A percentile compares a stretch with the other conserved stretches of the same genome.
phyloP scores from a whole-genome alignment of 2,797 vertebrate species.

The Enteromius treurensis region DNA sequence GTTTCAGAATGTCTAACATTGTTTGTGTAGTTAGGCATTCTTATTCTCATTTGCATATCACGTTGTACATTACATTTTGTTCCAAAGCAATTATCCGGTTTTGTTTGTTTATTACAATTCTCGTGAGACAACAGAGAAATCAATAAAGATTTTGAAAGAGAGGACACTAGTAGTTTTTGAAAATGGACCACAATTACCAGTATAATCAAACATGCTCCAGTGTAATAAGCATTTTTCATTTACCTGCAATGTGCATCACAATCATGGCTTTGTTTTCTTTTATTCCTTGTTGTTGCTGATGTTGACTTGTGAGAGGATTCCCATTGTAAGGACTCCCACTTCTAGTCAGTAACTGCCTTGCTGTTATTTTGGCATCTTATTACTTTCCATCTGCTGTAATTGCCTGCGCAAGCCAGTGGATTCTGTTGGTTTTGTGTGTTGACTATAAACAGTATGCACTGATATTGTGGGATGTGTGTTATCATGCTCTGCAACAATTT shows the following conservation, averaged over 20 bases:
- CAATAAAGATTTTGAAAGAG: neutral
- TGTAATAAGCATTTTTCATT: slow-evolving; percentile 45
- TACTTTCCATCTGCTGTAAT: slow-evolving; percentile 40
- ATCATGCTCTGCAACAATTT: neutral
- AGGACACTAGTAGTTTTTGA: neutral
- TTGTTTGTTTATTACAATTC: neutral
- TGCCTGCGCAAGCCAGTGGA: slow-evolving; percentile 25
- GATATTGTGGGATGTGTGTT: slow-evolving; percentile 2
- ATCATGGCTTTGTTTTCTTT: slow-evolving; percentile 26
- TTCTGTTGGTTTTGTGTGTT: slow-evolving; percentile 11
- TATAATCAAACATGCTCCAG: slow-evolving; percentile 14
- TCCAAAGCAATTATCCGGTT: neutral
- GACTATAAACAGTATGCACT: slow-evolving; percentile 21
- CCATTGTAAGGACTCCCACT: slow-evolving; percentile 5
- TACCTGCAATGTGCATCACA: neutral
- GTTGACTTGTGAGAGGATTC: slow-evolving; percentile 37
- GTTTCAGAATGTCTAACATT: neutral
- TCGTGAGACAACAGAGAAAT: neutral
- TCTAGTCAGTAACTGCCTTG: slow-evolving; percentile 8
- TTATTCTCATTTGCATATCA: neutral
- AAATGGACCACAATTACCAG: neutral
- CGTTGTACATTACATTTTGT: neutral
- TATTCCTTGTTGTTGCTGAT: neutral
- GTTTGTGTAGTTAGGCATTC: neutral
- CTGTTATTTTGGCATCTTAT: slow-evolving; percentile 31